Percentiles rank a stretch among this genome's conserved stretches.
Evolutionary conservation across 2,113 vertebrate species (phyloP).

Genomic region (Mormyrus iriodes): DNA sequence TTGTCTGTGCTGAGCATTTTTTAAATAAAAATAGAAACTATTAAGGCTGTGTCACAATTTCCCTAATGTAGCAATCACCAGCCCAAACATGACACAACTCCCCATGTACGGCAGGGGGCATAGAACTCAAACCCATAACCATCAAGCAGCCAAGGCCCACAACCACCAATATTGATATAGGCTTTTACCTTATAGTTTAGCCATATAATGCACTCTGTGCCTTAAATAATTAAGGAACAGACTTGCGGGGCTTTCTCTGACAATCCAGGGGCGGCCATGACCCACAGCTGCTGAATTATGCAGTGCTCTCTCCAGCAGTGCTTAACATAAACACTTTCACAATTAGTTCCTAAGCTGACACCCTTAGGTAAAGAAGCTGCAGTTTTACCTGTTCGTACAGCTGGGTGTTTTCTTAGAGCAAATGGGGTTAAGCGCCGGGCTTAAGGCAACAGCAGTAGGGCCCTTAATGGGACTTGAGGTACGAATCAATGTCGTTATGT

Average conservation of each 20-base stretch:
- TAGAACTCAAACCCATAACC: background rate
- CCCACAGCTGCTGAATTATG: background rate
- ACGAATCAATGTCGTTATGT: background rate
- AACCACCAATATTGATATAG: background rate
- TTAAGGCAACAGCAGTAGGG: background rate
- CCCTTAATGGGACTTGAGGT: background rate
- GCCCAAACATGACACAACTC: background rate
- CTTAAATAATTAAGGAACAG: background rate
- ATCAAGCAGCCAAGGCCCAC: background rate
- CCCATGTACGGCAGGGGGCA: background rate
- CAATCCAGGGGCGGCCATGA: background rate
- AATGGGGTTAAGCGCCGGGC: background rate
- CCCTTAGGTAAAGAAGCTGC: background rate
- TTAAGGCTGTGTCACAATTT: background rate
- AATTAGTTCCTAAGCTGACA: background rate
- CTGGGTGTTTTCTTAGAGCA: background rate
- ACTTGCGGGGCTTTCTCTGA: background rate
- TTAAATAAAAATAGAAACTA: background rate
- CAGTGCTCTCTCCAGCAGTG: background rate
- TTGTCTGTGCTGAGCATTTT: background rate
- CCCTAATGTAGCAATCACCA: background rate
- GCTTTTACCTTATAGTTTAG: background rate
- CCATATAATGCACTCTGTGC: background rate
- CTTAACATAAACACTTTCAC: background rate
- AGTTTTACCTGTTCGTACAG: background rate